Conservation (phyloP, 2,888 invertebrate genomes). For the Barypeithes pellucidus region DNA sequence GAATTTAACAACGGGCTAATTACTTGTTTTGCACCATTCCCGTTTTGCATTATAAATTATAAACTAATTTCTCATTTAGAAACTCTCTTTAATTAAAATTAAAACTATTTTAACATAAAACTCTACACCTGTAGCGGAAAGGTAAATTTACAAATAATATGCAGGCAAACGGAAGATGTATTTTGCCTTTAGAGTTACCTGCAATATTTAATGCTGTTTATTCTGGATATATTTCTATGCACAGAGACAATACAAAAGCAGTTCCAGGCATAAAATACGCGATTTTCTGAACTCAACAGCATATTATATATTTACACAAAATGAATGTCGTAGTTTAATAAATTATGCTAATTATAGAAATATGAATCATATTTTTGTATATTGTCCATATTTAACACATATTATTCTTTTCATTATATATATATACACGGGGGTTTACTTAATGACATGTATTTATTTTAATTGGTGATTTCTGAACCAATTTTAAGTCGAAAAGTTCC, state of each 20-base stretch:
- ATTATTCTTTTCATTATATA: no score
- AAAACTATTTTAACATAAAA: constrained; percentile 23
- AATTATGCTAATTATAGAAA: no score
- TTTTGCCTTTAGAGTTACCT: constrained; percentile 1
- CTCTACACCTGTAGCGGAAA: constrained; percentile 19
- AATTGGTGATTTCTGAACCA: no score
- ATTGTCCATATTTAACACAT: no score
- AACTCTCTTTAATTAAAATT: constrained; percentile 22
- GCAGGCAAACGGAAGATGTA: not conserved
- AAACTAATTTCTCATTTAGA: constrained; percentile 29
- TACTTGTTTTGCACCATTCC: constrained; percentile 16
- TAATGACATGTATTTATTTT: no score
- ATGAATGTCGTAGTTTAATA: no score
- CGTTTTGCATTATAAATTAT: constrained; percentile 20
- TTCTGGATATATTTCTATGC: not conserved
- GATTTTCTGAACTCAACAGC: no score
- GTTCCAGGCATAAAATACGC: not conserved
- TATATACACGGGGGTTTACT: no score
- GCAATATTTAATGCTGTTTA: not conserved
- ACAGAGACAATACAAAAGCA: not conserved
- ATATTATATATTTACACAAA: no score
- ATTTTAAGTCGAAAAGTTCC: no score
- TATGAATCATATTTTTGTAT: no score
- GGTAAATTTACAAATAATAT: constrained; percentile 12
- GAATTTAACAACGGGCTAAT: constrained; percentile 26